Conservation (phyloP, 2,113 vertebrate genomes). For the Phoxinus phoxinus region DNA sequence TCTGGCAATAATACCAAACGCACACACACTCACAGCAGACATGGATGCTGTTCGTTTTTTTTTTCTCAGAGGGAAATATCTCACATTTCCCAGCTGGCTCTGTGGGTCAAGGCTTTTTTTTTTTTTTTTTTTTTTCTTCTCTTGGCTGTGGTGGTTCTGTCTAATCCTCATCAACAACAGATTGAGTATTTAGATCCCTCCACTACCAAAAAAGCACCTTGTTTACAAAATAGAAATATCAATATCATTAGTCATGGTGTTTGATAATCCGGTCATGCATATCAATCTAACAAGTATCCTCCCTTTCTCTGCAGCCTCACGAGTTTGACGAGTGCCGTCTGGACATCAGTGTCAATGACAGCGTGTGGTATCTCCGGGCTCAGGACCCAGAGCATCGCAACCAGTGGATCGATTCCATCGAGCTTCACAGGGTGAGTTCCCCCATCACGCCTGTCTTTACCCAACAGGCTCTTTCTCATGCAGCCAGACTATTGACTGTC, state of each 20-base stretch:
- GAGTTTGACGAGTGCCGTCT: constrained; percentile 99
- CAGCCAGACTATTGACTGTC: constrained; percentile 1
- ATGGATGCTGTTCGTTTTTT: not conserved
- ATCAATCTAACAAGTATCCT: not conserved
- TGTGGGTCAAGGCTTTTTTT: not conserved
- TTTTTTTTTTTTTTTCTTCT: too few relatives aligned
- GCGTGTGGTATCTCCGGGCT: constrained; percentile 96
- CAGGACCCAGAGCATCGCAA: constrained; percentile 93
- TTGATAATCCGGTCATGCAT: not conserved
- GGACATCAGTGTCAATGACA: constrained; percentile 98
- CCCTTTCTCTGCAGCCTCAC: constrained; percentile 78
- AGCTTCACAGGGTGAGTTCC: constrained; percentile 90
- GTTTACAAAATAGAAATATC: not conserved
- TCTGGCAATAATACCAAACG: constrained; percentile 43
- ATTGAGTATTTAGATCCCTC: not conserved
- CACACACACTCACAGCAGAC: not conserved
- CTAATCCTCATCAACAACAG: not conserved
- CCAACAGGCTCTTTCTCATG: not conserved
- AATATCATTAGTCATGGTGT: not conserved
- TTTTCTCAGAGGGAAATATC: not conserved
- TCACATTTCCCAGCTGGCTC: constrained; percentile 12
- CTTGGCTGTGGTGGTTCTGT: not conserved
- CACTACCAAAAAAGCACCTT: not conserved
- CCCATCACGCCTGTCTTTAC: not conserved
- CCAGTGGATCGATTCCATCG: constrained; percentile 95